phyloP scores from a whole-genome alignment of 2,797 vertebrate species.

The Smutsia temminckii region DNA sequence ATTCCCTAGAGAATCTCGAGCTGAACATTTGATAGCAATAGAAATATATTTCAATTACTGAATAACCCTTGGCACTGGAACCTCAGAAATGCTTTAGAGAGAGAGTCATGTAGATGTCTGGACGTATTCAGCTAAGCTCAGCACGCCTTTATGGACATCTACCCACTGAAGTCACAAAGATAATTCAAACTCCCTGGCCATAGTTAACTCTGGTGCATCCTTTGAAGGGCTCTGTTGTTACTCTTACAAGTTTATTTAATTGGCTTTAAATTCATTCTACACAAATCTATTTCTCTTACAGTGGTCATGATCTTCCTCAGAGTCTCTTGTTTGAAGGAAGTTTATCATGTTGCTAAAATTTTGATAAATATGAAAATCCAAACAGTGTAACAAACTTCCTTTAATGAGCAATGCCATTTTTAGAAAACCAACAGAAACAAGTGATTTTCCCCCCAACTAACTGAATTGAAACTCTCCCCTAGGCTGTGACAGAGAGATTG shows the following conservation, averaged over 20 bases:
- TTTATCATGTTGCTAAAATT: neutral
- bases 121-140: neutral
- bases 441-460: neutral
- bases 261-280: conserved; percentile 62
- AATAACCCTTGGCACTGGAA: neutral
- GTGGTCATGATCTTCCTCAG: conserved; percentile 23
- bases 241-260: neutral
- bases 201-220: neutral
- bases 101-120: neutral
- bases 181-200: neutral
- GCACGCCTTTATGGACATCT: conserved; percentile 28
- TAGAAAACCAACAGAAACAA: neutral
- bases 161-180: neutral
- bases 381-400: neutral
- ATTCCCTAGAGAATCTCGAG: neutral
- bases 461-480: neutral
- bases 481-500: neutral
- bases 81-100: conserved; percentile 26
- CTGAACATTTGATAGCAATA: neutral
- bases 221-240: neutral
- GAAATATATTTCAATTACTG: neutral
- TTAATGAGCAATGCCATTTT: neutral
- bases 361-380: neutral
- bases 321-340: neutral
- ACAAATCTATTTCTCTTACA: neutral